Conservation (phyloP, 92 coral and sea anemone species). For the Montipora capitata region DNA sequence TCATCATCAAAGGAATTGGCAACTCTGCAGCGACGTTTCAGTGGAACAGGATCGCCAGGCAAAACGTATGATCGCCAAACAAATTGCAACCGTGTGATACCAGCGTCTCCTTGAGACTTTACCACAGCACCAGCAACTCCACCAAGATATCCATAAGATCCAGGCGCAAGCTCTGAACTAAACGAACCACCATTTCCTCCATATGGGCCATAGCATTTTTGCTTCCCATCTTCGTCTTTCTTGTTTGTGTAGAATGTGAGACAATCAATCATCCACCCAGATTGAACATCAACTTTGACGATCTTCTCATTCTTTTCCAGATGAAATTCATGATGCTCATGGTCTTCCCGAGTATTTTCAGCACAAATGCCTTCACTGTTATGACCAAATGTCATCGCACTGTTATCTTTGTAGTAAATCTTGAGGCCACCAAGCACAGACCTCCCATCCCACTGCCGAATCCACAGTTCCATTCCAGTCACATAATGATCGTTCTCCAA, state of each 20-base stretch:
- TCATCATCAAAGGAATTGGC: constrained; percentile 18
- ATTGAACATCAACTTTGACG: constrained; percentile 5
- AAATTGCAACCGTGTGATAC: too few species aligned
- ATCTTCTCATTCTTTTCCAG: constrained; percentile 86
- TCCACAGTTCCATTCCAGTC: constrained; percentile 94
- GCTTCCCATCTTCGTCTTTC: constrained; percentile 47
- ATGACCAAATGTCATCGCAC: constrained; percentile 33
- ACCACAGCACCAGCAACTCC: constrained; percentile 24
- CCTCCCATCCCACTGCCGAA: constrained; percentile 90
- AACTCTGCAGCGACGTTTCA: constrained; percentile 11
- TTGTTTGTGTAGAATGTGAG: constrained; percentile 85
- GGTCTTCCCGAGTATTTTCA: too few species aligned
- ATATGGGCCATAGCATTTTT: constrained; percentile 74
- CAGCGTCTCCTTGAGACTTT: too few species aligned
- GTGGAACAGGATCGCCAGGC: constrained; percentile 24
- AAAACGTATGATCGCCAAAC: too few species aligned
- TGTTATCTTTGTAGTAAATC: constrained; percentile 78
- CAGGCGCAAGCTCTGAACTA: constrained; percentile 65
- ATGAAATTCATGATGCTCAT: constrained; percentile 83
- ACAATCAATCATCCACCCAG: too few species aligned
- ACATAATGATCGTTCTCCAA: constrained; percentile 50
- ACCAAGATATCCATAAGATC: constrained; percentile 75
- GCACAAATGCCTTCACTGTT: too few species aligned
- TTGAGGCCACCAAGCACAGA: constrained; percentile 91
- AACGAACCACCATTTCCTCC: constrained; percentile 87